Evolutionary conservation across 2,797 vertebrate genomes (phyloP), one percentile per base, ranked within the genome.

Genomic region (Epinephelus coioides): DNA sequence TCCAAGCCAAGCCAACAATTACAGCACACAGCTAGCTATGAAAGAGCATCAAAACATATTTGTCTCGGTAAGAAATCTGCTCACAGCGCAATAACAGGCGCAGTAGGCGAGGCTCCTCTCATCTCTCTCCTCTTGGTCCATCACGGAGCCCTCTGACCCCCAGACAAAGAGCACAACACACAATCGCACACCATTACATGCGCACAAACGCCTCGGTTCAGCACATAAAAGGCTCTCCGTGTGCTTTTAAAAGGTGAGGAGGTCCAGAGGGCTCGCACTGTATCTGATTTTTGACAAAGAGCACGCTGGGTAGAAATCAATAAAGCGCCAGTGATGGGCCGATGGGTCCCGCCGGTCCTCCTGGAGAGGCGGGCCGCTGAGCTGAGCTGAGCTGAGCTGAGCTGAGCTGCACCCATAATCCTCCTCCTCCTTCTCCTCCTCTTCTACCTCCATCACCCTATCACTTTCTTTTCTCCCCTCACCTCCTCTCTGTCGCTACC

Each of bases 201-300:
- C 59, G 2, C 70, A 64, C 76, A 51, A 74, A 74, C 78, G 65
- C 89, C 73, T 90, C 79, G 61, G 72, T 91, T 92, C 92, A 82
- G 89, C 93, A 90, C 96, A 95, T 96, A 94, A 96, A 95, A 96
- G 95, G 95, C 95, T 96, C 95, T 95, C 94, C 93, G 96, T 97
- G 93, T 96, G 95, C 96, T 97, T 97, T 97, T 97, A 97, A 97
- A 98, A 98, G 97, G 97, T 98, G 97, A 98, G 95, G 94, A 95
- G 97, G 97, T 97, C 96, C 96, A 96, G 95, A 96, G 97, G 97
- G 96, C 95, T 93, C 68, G 79, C 89, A 95, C 96, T 96, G 95
- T 97, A 96, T 98, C 97, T 98, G 98, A 98, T 99, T 97, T 97
- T 99, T 99, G 98, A 99, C 97, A 97, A 98, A 99, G 97, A 98